Evolutionary conservation across 30 jellyfish, hydroid and myxozoan species (phyloP).

Genomic region (Pelagia noctiluca): DNA sequence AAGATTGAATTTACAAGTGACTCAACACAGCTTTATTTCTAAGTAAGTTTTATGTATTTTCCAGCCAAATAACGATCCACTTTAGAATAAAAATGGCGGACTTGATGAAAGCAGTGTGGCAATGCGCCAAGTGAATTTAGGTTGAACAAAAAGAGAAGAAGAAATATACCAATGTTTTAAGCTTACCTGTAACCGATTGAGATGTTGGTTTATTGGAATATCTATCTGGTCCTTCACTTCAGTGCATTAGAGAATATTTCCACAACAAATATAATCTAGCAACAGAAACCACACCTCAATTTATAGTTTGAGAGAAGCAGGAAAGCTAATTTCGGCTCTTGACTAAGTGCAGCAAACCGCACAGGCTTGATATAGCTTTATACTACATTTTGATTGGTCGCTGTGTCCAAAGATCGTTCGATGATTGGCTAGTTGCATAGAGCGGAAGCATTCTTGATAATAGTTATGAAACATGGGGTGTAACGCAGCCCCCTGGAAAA

Average conservation of each 20-base stretch:
- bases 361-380: constrained; percentile 60
- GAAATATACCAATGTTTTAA: not conserved
- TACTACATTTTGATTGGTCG: constrained; percentile 39
- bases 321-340: constrained; percentile 66
- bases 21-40: no score
- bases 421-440: constrained; percentile 56
- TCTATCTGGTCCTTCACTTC: constrained; percentile 13
- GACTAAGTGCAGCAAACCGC: constrained; percentile 35
- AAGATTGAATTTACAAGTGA: no score
- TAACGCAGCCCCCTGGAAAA: constrained; percentile 59
- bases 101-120: not conserved
- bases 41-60: no score
- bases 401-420: not conserved
- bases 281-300: constrained; percentile 88
- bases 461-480: constrained; percentile 47
- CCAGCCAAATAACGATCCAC: no score
- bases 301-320: constrained; percentile 55
- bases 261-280: constrained; percentile 62
- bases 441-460: constrained; percentile 67
- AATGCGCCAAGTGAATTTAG: constrained; percentile 11
- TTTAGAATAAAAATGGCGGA: constrained; percentile 27
- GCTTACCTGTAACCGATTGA: not conserved
- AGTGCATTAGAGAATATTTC: constrained; percentile 44
- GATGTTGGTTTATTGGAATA: constrained; percentile 16
- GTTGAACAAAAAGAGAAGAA: not conserved